Evolutionary conservation across 2,113 vertebrate genomes (phyloP).

Genomic region (Lasiurus borealis): DNA sequence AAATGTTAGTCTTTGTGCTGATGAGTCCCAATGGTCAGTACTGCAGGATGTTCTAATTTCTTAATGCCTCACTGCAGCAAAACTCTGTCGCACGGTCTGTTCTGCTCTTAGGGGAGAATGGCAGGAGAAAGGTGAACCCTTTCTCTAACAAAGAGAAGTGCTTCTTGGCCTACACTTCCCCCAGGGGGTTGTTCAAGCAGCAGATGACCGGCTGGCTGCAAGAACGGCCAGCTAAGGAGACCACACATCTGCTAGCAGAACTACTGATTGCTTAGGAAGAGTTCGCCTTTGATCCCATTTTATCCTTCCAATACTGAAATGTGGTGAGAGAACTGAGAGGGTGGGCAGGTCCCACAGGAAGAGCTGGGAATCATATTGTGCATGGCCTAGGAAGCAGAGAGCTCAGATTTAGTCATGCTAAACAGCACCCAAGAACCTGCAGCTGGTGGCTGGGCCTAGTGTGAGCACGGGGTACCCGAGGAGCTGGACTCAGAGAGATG

Average conservation of each 20-base stretch:
- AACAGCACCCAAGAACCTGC: not conserved
- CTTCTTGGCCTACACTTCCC: not conserved
- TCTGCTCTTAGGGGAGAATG: not conserved
- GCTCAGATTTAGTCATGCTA: not conserved
- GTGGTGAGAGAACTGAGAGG: not conserved
- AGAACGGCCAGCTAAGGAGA: not conserved
- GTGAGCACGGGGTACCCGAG: not conserved
- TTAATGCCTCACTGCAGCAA: not conserved
- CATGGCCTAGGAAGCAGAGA: not conserved
- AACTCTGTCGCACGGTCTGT: not conserved
- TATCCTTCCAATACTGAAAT: not conserved
- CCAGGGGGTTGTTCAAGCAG: not conserved
- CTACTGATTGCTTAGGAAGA: not conserved
- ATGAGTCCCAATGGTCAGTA: not conserved
- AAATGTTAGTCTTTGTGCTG: not conserved
- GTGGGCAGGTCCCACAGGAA: not conserved
- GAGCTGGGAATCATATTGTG: not conserved
- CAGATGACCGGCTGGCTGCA: no score
- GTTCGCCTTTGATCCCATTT: not conserved
- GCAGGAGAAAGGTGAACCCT: not conserved
- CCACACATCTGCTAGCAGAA: not conserved
- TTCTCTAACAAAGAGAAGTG: not conserved
- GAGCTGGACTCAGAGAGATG: not conserved
- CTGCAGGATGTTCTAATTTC: not conserved
- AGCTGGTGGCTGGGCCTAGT: not conserved